phyloP scores from a whole-genome alignment of 23 tunicate species.

The Trididemnum nubilum region DNA sequence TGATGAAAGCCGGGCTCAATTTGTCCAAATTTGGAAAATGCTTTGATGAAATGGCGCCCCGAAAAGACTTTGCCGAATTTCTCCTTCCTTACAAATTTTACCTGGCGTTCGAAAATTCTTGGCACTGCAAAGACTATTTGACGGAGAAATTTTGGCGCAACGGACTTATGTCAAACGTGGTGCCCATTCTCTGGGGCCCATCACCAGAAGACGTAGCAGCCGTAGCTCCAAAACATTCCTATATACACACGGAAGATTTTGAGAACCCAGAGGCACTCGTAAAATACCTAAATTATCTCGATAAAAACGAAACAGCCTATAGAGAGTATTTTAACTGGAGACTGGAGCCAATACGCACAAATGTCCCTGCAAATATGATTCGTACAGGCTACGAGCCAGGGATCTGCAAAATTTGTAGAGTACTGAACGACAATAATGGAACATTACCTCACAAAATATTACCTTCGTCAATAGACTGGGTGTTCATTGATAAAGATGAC shows the following conservation, averaged over 20 bases:
- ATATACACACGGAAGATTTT: constrained; percentile 64
- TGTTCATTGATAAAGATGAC: constrained; percentile 30
- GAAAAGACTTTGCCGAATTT: constrained; percentile 37
- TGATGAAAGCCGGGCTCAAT: constrained; percentile 47
- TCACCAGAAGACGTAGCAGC: constrained; percentile 57
- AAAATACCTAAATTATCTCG: constrained; percentile 47
- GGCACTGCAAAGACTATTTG: constrained; percentile 75
- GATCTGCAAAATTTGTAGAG: constrained; percentile 49
- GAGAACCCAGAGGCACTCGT: constrained; percentile 36
- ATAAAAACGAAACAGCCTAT: constrained; percentile 54
- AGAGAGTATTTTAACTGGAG: constrained; percentile 59
- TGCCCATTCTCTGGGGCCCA: constrained; percentile 80
- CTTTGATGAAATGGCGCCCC: constrained; percentile 6
- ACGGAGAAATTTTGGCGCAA: constrained; percentile 79
- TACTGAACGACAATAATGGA: constrained; percentile 31
- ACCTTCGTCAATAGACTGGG: constrained; percentile 38
- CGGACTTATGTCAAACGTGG: constrained; percentile 44
- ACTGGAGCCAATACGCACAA: background rate
- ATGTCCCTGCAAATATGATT: constrained; percentile 5
- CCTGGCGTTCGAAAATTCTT: constrained; percentile 78
- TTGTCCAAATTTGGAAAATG: constrained; percentile 57
- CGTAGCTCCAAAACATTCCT: constrained; percentile 58
- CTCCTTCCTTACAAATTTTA: constrained; percentile 62
- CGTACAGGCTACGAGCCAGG: constrained; percentile 53
- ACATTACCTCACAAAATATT: constrained; percentile 26